Evolutionary conservation across 2,888 invertebrate species (phyloP).

Genomic region (Clistopyga incitator): DNA sequence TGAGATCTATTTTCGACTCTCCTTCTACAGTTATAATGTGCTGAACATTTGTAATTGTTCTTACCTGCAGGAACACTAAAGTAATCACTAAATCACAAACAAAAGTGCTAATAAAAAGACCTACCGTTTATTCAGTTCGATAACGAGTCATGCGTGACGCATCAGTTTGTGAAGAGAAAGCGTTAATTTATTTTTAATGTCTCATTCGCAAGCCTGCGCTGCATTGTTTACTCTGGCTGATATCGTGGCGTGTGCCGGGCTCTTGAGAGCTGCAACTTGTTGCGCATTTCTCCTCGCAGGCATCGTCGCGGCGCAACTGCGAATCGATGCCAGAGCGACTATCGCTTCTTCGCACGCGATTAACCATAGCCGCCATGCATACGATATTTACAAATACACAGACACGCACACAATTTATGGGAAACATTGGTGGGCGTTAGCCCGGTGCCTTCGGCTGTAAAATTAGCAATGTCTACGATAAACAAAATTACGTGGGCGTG

Average conservation of each 20-base stretch:
- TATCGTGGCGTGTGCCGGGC: conserved; percentile 21
- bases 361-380: background rate
- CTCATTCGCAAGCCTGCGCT: conserved; percentile 17
- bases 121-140: background rate
- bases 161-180: conserved; percentile 37
- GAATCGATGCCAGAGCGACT: conserved; percentile 30
- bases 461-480: conserved; percentile 43
- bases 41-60: background rate
- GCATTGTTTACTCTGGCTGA: conserved; percentile 50
- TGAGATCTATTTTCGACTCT: background rate
- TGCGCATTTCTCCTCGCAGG: conserved; percentile 32
- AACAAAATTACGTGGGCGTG: conserved; percentile 46
- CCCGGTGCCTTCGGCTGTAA: conserved; percentile 1
- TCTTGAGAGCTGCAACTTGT: conserved; percentile 36
- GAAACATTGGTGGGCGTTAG: background rate
- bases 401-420: background rate
- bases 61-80: background rate
- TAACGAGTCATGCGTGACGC: conserved; percentile 39
- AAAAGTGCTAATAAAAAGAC: conserved; percentile 10
- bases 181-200: conserved; percentile 56
- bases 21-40: background rate
- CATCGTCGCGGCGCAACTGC: conserved; percentile 8
- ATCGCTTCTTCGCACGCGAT: conserved; percentile 43
- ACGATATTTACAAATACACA: background rate
- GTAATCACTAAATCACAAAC: background rate